Percentiles rank a stretch among this genome's conserved stretches.
Evolutionary conservation across 2,888 invertebrate species (phyloP).

Genomic region (Sinopyrophorus schimmeli): DNA sequence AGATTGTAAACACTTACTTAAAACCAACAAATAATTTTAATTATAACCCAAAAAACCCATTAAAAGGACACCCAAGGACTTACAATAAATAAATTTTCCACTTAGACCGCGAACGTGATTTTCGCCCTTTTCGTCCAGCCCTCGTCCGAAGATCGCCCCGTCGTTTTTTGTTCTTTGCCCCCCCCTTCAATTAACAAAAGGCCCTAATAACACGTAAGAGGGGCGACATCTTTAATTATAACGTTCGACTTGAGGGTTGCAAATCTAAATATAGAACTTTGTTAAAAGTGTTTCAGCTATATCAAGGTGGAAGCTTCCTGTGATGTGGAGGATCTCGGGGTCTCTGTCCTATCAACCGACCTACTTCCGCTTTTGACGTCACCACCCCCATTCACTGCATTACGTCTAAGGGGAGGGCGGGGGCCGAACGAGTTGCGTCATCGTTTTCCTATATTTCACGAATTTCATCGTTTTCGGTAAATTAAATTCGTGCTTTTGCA

Average conservation of each 20-base stretch:
- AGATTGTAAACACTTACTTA: no score
- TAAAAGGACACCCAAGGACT: no score
- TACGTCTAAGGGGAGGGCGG: constrained; percentile 5
- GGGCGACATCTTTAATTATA: constrained; percentile 19
- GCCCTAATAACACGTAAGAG: constrained; percentile 5
- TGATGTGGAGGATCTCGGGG: constrained; percentile 34
- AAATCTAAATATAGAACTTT: constrained; percentile 22
- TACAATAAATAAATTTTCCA: no score
- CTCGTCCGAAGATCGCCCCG: no score
- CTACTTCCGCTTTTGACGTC: constrained; percentile 38
- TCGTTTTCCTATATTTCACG: constrained; percentile 10
- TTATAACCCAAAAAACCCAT: no score
- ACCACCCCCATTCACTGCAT: constrained; percentile 33
- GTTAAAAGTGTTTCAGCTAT: constrained; percentile 15
- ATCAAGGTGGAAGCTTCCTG: constrained; percentile 20
- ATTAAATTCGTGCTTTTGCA: no score
- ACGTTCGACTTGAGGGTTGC: constrained; percentile 7
- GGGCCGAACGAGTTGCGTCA: constrained; percentile 21
- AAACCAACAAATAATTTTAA: no score
- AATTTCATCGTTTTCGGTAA: no score
- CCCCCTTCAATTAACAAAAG: no score
- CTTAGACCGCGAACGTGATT: no score
- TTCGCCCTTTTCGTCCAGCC: no score
- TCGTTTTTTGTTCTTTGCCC: no score
- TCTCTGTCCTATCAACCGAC: constrained; percentile 38